Evolutionary conservation across 2,797 vertebrate genomes (phyloP).

Genomic region (Sebastes oblongus): DNA sequence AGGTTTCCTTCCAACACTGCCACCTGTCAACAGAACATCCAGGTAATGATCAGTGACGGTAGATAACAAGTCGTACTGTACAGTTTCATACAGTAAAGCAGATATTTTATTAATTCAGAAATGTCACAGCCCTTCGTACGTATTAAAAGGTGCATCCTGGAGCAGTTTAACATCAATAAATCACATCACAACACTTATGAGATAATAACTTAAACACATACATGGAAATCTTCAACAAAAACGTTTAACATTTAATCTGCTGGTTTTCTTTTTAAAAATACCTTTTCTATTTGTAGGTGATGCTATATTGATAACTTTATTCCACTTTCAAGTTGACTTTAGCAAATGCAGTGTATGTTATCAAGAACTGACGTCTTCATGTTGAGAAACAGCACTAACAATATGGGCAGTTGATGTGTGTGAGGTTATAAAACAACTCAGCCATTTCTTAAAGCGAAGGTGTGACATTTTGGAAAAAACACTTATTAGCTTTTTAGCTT

Average conservation of each 20-base stretch:
- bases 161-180: background rate
- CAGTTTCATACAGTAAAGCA: background rate
- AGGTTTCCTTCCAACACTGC: slow-evolving; percentile 82
- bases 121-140: background rate
- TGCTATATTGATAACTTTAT: too few species aligned
- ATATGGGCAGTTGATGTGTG: background rate
- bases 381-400: background rate
- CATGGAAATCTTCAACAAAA: background rate
- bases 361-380: background rate
- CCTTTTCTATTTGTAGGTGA: background rate
- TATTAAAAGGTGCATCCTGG: background rate
- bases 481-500: too few species aligned
- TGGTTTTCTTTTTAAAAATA: background rate
- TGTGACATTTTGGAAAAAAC: too few species aligned
- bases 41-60: background rate
- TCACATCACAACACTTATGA: background rate
- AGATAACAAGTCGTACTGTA: background rate
- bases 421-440: too few species aligned
- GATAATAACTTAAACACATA: background rate
- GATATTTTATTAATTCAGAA: background rate
- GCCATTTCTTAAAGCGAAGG: too few species aligned
- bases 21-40: slow-evolving; percentile 50
- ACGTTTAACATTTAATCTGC: background rate
- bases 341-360: background rate
- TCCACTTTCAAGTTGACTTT: too few species aligned